These are phyloP conservation scores for Coranthus polyacanthus DNA, from an alignment of 2,797 vertebrate species.

Conservation along the genomic window DNA sequence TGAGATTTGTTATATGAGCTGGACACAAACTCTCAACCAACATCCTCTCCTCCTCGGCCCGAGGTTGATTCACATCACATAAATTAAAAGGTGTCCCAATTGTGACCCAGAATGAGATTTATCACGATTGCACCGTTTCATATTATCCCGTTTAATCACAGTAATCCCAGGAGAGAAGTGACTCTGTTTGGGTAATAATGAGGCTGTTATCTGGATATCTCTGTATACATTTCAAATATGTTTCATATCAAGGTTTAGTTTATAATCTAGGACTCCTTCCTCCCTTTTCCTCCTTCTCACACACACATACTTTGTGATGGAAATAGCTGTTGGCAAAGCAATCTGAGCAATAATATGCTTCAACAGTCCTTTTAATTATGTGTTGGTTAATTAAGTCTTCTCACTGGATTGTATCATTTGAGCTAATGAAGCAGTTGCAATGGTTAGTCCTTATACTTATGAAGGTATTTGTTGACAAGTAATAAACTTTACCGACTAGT, in stretches of 20 bases:
- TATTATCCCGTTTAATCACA: conserved; percentile 26
- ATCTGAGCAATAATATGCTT: conserved; percentile 49
- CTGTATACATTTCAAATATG: conserved; percentile 21
- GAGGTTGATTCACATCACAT: not conserved
- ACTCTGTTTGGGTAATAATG: conserved; percentile 23
- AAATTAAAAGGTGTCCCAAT: conserved; percentile 13
- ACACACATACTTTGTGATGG: conserved; percentile 8
- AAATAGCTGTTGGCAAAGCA: conserved; percentile 52
- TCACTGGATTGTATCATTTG: conserved; percentile 30
- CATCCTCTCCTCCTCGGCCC: not conserved
- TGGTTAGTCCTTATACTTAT: conserved; percentile 3
- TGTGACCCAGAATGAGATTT: conserved; percentile 21
- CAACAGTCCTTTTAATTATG: conserved; percentile 60
- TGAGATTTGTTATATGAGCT: not conserved
- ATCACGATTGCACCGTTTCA: conserved; percentile 8
- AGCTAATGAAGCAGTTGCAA: conserved; percentile 32
- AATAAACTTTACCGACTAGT: not conserved
- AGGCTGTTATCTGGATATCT: conserved; percentile 21
- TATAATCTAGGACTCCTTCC: not conserved
- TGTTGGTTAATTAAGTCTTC: conserved; percentile 59
- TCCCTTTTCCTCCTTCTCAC: not conserved
- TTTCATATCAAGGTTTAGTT: conserved; percentile 26
- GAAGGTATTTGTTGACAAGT: conserved; percentile 18
- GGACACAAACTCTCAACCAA: not conserved
- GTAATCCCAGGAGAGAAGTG: conserved; percentile 16